Evolutionary conservation across 2,888 invertebrate species (phyloP), one percentile per base, ranked within the genome.

Genomic region (Perizoma flavofasciatum): DNA sequence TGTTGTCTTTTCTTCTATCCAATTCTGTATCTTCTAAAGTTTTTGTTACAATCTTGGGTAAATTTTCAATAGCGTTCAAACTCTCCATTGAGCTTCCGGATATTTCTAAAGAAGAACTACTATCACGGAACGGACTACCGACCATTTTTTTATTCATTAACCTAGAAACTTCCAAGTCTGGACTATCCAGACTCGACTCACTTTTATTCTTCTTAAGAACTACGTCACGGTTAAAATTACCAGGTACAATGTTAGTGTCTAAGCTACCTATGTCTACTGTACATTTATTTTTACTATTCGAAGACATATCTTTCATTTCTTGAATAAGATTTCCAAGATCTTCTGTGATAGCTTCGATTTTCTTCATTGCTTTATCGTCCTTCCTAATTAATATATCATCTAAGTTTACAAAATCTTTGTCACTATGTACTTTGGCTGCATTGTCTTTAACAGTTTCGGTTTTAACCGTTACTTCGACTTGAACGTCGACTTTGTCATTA

Each of bases 51-150:
- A 80, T 70, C 0, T 73, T 78, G 2, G 70, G 63, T 10, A 59
- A 63, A 41, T 85, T 82, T 10, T 83, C 72, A 2, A 63, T 48
- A 5, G 83, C 82, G 53, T 90, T 92, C 3, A 92, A 71, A 67
- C 92, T 93, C 47, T 93, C 93, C 69, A 92, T 86, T 0, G 92
- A 93, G 61, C 92, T 92, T 4, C 90, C 90, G 8, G 92, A 93
- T 55, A 92, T 86, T 66, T 92, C 92, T 35, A 92, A 68, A 10
- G 91, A 91, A 4, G 92, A 91, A 66, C 84, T 90, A 61, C 91
- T 92, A 54, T 92, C 92, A 59, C 87, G 85, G 65, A 88, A 89
- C 4, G 88, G 86, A 69, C 89, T 89, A 5, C 83, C 82, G 5
- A 78, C 74, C 40, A 82, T 40, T 52, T 80, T 81, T 56, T 86